Evolutionary conservation across 1,140 invertebrate species (phyloP), one percentile per base, ranked within the genome.

Genomic region (Papilio polytes): DNA sequence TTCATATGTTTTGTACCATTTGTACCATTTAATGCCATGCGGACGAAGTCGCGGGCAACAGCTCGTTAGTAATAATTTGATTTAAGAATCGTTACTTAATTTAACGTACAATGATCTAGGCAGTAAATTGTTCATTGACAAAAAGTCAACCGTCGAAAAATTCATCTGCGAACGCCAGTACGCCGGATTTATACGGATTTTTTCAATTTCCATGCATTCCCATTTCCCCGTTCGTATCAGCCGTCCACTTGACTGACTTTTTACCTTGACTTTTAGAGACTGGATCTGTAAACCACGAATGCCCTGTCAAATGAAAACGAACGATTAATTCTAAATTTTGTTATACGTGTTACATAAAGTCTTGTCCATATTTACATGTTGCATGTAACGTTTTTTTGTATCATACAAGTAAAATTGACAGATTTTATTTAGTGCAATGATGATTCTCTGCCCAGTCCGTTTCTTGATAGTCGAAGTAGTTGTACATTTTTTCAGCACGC

Each of bases 161-260:
- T 74, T 74, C 73, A 74, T 51, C 73, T 74, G 20, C 20, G 73
- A 48, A 6, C 53, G 72, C 78, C 83, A 83, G 86, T n/a, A 80
- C 81, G 82, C 63, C 80, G 80, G 81, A 86, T 86, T 87, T 86
- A 82, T 80, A 84, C 79, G 86, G 84, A 87, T 88, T 90, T 91
- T 89, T 89, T 85, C 89, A 92, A 90, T 91, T 91, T 91, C 89
- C 41, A 76, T 76, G 74, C 10, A 76, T 89, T 89, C 85, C 87
- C 91, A 90, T 91, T 91, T 91, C 88, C 91, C 87, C 74, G 83
- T 77, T 46, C 15, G 76, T 92, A 92, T 92, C 90, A 79, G 70
- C 80, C 70, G 81, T 88, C 84, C 89, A 86, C 74, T 56, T 80
- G 81, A 86, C 48, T 89, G 89, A 85, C 81, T 86, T 84, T 81